Conservation (phyloP, 2,797 vertebrate species). For the Enteromius viviparus region DNA sequence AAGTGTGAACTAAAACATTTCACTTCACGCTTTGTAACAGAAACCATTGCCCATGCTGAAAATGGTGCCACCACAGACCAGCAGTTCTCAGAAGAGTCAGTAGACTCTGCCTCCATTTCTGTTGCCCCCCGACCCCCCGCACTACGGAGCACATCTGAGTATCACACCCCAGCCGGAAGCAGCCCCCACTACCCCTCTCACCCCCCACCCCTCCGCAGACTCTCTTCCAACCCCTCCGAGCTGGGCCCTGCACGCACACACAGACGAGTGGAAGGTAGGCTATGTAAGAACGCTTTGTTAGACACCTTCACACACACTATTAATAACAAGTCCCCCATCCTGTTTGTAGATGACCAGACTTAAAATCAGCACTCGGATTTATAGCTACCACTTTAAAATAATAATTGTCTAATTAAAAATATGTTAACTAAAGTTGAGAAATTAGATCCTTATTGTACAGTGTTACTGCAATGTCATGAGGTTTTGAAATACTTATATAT, state of each 20-base stretch:
- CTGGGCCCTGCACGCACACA: constrained; percentile 74
- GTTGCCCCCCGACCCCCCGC: constrained; percentile 66
- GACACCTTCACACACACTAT: constrained; percentile 14
- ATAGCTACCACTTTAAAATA: neutral
- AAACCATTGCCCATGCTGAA: constrained; percentile 77
- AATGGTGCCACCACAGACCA: constrained; percentile 77
- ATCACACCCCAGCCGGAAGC: constrained; percentile 73
- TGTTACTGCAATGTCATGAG: neutral
- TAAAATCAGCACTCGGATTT: neutral
- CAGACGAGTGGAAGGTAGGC: constrained; percentile 87
- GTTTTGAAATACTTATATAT: neutral
- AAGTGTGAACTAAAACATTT: neutral
- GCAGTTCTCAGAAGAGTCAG: constrained; percentile 76
- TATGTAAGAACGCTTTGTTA: constrained; percentile 56
- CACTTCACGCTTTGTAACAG: constrained; percentile 57
- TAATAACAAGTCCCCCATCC: neutral
- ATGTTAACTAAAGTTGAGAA: neutral
- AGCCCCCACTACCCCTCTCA: constrained; percentile 76
- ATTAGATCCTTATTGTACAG: neutral
- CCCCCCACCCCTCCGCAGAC: constrained; percentile 73
- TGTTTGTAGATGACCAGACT: neutral
- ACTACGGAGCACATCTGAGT: constrained; percentile 72
- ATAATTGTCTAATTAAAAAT: neutral
- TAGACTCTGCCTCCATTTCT: constrained; percentile 75
- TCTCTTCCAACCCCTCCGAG: constrained; percentile 81